phyloP scores from a whole-genome alignment of 2,113 vertebrate genomes.

The Antechinus stuartii region DNA sequence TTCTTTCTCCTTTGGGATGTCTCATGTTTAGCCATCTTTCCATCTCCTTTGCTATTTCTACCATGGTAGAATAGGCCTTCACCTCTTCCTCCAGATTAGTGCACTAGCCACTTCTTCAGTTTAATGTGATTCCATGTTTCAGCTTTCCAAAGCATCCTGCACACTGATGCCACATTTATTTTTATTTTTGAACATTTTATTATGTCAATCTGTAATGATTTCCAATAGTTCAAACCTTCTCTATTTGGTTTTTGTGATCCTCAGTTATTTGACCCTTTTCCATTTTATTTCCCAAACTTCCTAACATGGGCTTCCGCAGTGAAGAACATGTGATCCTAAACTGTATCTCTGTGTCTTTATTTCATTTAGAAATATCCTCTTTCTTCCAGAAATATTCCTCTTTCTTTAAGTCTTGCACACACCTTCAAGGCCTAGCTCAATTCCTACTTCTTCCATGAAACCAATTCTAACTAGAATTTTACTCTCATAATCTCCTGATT shows the following conservation, averaged over 20 bases:
- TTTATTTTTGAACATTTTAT: not conserved
- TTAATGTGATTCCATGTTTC: not conserved
- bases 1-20: not conserved
- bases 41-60: not conserved
- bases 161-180: not conserved
- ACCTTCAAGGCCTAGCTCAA: not conserved
- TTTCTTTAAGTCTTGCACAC: not conserved
- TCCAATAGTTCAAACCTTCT: accelerated
- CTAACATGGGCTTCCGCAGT: not conserved
- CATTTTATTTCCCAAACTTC: not conserved
- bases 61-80: not conserved
- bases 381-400: too few species aligned
- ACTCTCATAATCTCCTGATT: not conserved
- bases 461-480: not conserved
- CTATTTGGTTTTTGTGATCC: not conserved
- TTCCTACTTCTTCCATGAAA: not conserved
- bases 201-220: not conserved
- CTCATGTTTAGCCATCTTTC: not conserved
- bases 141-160: not conserved
- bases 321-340: not conserved
- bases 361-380: not conserved
- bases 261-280: accelerated
- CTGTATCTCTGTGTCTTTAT: not conserved
- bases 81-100: not conserved
- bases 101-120: not conserved